A percentile compares a stretch with the other conserved stretches of the same genome.
Evolutionary conservation across 1,140 invertebrate species (phyloP).

Genomic region (Zaprionus africanus): DNA sequence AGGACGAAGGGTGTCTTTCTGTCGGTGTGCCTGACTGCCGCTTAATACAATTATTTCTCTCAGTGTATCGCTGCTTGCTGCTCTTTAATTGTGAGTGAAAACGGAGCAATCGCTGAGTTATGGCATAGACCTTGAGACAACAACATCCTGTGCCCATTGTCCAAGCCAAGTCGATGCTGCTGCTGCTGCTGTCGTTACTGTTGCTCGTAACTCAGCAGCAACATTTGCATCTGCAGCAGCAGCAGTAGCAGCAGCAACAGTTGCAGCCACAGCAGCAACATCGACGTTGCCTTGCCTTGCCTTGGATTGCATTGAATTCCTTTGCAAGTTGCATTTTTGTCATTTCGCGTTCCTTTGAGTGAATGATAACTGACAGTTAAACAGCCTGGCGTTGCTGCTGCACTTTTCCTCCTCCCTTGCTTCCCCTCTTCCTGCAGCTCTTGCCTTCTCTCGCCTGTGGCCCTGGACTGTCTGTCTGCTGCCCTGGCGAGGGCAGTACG

Average conservation of each 20-base stretch:
- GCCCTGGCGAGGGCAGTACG: slow-evolving; percentile 54
- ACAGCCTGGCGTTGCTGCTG: slow-evolving; percentile 39
- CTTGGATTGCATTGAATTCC: slow-evolving; percentile 60
- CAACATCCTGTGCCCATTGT: slow-evolving; percentile 46
- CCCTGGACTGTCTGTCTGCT: slow-evolving; percentile 38
- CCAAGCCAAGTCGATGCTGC: background rate
- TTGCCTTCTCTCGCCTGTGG: slow-evolving; percentile 20
- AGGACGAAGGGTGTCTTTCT: no score
- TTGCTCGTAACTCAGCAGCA: slow-evolving; percentile 51
- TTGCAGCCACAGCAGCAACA: slow-evolving; percentile 1
- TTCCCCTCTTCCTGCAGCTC: background rate
- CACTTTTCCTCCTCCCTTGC: background rate
- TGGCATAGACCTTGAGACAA: slow-evolving; percentile 45
- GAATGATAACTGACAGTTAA: slow-evolving; percentile 81
- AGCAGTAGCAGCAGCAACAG: slow-evolving; percentile 40
- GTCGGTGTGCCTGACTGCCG: no score
- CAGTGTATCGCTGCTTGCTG: background rate
- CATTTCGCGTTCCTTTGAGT: slow-evolving; percentile 64
- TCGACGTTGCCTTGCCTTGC: slow-evolving; percentile 31
- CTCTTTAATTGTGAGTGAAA: slow-evolving; percentile 44
- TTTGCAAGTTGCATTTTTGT: slow-evolving; percentile 51
- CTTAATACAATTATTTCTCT: background rate
- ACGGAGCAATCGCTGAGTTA: slow-evolving; percentile 42
- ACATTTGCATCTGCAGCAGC: slow-evolving; percentile 52
- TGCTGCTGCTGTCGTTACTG: slow-evolving; percentile 16